Conservation (phyloP, 1,140 invertebrate species). For the Drosophila orena region DNA sequence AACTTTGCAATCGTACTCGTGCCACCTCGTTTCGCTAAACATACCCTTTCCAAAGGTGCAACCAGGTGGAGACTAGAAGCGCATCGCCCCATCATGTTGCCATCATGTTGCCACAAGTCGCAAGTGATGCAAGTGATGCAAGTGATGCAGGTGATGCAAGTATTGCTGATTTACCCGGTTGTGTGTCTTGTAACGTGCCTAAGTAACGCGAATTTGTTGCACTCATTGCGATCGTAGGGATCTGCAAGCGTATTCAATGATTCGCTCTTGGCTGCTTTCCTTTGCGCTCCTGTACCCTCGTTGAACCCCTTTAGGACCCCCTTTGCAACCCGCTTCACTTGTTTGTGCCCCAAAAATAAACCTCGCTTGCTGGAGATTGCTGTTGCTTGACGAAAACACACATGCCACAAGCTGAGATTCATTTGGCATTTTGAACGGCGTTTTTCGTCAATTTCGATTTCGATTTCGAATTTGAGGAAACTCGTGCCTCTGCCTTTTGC, state of each 20-base stretch:
- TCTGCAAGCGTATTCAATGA: neutral
- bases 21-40: slow-evolving; percentile 1
- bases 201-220: neutral
- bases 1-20: slow-evolving; percentile 37
- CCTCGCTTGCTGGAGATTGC: slow-evolving; percentile 3
- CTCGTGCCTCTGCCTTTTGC: too few relatives aligned
- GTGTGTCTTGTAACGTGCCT: too few relatives aligned
- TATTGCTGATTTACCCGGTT: neutral
- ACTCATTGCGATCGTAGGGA: neutral
- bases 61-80: neutral
- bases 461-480: slow-evolving; percentile 20
- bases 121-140: neutral
- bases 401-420: slow-evolving; percentile 51
- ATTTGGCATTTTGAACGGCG: slow-evolving; percentile 54
- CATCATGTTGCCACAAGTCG: neutral
- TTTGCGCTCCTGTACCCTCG: neutral
- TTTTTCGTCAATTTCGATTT: slow-evolving; percentile 56
- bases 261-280: neutral
- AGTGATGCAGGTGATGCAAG: too few relatives aligned
- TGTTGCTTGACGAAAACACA: slow-evolving; percentile 8
- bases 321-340: neutral
- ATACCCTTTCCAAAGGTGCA: slow-evolving; percentile 6
- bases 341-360: neutral
- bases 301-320: neutral
- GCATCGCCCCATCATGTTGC: too few relatives aligned